Evolutionary conservation across 2,888 invertebrate species (phyloP).

Genomic region (Conchocele bisecta): DNA sequence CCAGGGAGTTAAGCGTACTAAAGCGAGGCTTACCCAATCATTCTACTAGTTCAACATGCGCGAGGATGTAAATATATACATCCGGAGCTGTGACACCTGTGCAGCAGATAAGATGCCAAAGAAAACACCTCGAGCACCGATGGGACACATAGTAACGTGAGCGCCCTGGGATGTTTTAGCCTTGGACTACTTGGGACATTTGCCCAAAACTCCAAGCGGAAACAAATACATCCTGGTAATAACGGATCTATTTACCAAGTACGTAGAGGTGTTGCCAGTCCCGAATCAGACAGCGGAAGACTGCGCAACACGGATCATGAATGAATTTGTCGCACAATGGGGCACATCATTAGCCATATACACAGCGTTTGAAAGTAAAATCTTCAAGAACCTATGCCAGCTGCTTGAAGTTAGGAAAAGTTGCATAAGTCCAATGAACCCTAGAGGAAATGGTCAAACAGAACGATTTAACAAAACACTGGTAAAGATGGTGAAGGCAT

Average conservation of each 20-base stretch:
- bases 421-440: conserved; percentile 40
- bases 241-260: conserved; percentile 47
- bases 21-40: too few relatives aligned
- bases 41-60: conserved; percentile 31
- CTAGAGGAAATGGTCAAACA: conserved; percentile 47
- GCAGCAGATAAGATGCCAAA: conserved; percentile 18
- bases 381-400: conserved; percentile 23
- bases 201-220: conserved; percentile 30
- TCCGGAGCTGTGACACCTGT: conserved; percentile 28
- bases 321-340: conserved; percentile 32
- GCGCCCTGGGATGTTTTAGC: too few relatives aligned
- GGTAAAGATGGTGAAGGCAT: conserved; percentile 43
- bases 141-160: too few relatives aligned
- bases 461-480: conserved; percentile 48
- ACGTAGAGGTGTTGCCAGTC: conserved; percentile 27
- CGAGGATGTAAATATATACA: conserved; percentile 2
- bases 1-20: too few relatives aligned
- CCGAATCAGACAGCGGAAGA: conserved; percentile 34
- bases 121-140: conserved; percentile 17
- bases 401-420: conserved; percentile 27
- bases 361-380: conserved; percentile 20
- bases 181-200: conserved; percentile 39
- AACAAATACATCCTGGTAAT: conserved; percentile 33
- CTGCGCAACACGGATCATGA: conserved; percentile 23
- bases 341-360: conserved; percentile 31